Base-by-base conservation (phyloP, 1,140 invertebrate genomes). In the Bombus soroeensis region DNA sequence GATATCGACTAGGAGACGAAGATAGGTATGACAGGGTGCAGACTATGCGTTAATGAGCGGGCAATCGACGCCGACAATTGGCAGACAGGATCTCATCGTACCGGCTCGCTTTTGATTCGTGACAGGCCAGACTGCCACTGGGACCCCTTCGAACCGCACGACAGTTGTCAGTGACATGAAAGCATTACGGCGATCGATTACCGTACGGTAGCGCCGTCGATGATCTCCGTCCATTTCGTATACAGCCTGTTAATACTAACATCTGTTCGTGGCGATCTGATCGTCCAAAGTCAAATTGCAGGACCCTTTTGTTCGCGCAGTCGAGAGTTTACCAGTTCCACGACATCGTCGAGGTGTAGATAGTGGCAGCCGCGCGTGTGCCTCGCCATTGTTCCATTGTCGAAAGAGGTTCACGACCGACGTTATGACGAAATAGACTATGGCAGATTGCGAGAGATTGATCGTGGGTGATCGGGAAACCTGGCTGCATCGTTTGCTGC, bases 171-270 rank as follows among this genome's bases (percentile, higher is more conserved):
- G 84, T 84, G 81, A 75, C 82, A 41, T 59, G 86, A 79, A 74
- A 83, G 75, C 81, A 73, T 84, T 79, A 79, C 57, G 81, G n/a
- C 81, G 86, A 87, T 87, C 75, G 82, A 87, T 87, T 75, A 79
- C 70, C 68, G 37, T 34, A n/a, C 34, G 43, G 59, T 59, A 72
- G 41, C 12, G 13, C 1, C 41, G 22, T 22, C 71, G 79, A 86
- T 80, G 74, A 86, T 83, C 57, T 41, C 57, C n/a, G 22, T 41
- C 37, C 72, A 41, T 83, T 77, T 86, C 81, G 73, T 53, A 41
- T 32, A 77, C 28, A 32, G 62, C 43, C 47, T 64, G 66, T 77
- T 78, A 78, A 84, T 83, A 76, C 85, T 43, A 86, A 76, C 80
- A 70, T 76, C 72, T 68, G 85, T 34, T 82, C 22, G 43, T 37